Conservation (phyloP, 2,797 vertebrate species). For the Margarornis squamiger region DNA sequence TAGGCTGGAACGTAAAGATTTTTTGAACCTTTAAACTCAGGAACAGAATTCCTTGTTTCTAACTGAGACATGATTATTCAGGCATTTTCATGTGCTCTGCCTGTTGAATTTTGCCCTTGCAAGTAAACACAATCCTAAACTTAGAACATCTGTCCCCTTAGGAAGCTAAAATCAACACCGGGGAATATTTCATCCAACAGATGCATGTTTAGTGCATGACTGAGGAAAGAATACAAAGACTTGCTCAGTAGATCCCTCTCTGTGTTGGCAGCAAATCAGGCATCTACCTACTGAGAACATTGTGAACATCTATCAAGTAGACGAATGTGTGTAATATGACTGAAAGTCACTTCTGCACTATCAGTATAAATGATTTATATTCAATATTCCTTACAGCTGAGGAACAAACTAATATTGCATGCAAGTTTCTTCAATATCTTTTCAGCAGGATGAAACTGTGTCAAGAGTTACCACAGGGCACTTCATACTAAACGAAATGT, state of each 20-base stretch:
- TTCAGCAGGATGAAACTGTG: background rate
- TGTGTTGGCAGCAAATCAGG: background rate
- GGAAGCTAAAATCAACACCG: background rate
- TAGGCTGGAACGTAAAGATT: background rate
- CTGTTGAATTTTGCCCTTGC: background rate
- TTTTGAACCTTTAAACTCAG: background rate
- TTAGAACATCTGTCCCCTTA: background rate
- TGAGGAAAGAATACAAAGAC: background rate
- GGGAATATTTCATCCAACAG: background rate
- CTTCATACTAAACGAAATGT: background rate
- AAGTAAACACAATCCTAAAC: background rate
- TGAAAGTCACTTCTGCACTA: background rate
- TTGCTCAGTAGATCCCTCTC: background rate
- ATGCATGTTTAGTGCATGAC: background rate
- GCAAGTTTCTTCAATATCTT: background rate
- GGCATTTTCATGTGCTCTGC: background rate
- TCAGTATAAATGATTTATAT: background rate
- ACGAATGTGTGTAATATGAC: background rate
- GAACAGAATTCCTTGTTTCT: background rate
- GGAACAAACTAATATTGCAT: background rate
- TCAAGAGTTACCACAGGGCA: background rate
- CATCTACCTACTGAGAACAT: background rate
- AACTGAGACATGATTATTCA: background rate
- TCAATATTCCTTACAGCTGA: background rate
- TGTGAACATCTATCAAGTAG: background rate